These are phyloP conservation scores for Apodemia zela DNA, from an alignment of 2,888 invertebrate genomes.

Conservation along the genomic window DNA sequence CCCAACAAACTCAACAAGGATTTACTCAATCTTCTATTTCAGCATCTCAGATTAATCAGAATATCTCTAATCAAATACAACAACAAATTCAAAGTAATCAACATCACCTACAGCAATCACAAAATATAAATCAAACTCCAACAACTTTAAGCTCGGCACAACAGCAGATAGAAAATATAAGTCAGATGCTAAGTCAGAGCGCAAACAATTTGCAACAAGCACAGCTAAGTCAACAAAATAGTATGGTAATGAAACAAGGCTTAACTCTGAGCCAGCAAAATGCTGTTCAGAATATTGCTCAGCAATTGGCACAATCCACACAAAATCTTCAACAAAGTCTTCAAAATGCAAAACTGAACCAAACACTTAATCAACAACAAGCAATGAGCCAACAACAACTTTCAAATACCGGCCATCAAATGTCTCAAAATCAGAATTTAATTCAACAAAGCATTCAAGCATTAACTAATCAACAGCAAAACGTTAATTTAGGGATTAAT, in stretches of 20 bases:
- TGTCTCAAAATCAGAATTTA: slow-evolving; percentile 60
- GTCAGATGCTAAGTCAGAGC: slow-evolving; percentile 78
- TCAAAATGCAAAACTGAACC: slow-evolving; percentile 72
- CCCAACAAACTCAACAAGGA: slow-evolving; percentile 44
- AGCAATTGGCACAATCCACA: slow-evolving; percentile 68
- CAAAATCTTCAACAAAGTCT: slow-evolving; percentile 61
- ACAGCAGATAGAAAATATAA: slow-evolving; percentile 82
- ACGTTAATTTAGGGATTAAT: slow-evolving; percentile 67
- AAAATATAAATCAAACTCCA: slow-evolving; percentile 55
- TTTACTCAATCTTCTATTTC: slow-evolving; percentile 66
- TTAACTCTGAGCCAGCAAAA: slow-evolving; percentile 67
- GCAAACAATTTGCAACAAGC: slow-evolving; percentile 70
- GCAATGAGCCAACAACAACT: slow-evolving; percentile 67
- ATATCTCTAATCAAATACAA: slow-evolving; percentile 61
- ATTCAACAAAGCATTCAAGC: slow-evolving; percentile 71
- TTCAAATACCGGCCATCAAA: slow-evolving; percentile 73
- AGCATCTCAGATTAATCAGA: slow-evolving; percentile 66
- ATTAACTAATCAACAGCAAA: slow-evolving; percentile 65
- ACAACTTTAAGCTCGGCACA: slow-evolving; percentile 80
- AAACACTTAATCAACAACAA: slow-evolving; percentile 64
- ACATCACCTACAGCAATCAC: slow-evolving; percentile 63
- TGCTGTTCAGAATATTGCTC: slow-evolving; percentile 71
- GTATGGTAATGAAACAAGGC: slow-evolving; percentile 67
- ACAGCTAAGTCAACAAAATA: slow-evolving; percentile 62
- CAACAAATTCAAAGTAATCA: slow-evolving; percentile 65